Evolutionary conservation across 2,888 invertebrate genomes (phyloP).

Genomic region (Halocaridina rubra): DNA sequence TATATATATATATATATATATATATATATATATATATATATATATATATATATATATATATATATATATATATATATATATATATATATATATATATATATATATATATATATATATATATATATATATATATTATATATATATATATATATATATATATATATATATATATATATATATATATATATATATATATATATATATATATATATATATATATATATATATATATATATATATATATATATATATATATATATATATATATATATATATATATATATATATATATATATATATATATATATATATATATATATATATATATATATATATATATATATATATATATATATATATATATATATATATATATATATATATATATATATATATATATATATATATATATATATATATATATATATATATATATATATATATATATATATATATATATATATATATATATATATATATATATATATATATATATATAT

Average conservation of each 20-base stretch:
- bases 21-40: slow-evolving; percentile 4
- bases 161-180: slow-evolving; percentile 37
- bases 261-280: slow-evolving; percentile 13
- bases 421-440: slow-evolving; percentile 29
- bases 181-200: slow-evolving; percentile 20
- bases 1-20: background rate
- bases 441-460: slow-evolving; percentile 22
- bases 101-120: slow-evolving; percentile 10
- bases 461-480: slow-evolving; percentile 22
- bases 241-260: slow-evolving; percentile 14
- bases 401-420: slow-evolving; percentile 14
- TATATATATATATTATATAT: background rate
- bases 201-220: slow-evolving; percentile 21
- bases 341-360: background rate
- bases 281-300: too few relatives aligned
- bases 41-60: slow-evolving; percentile 25
- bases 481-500: slow-evolving; percentile 10
- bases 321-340: too few relatives aligned
- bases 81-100: slow-evolving; percentile 16
- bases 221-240: slow-evolving; percentile 20
- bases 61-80: slow-evolving; percentile 16
- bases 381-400: background rate
- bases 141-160: slow-evolving; percentile 24
- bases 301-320: too few relatives aligned
- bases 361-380: background rate